Percentiles rank a stretch among this genome's conserved stretches.
These are phyloP conservation scores for Lutjanus argentimaculatus DNA, from an alignment of 2,797 vertebrate genomes.

Conservation along the genomic window DNA sequence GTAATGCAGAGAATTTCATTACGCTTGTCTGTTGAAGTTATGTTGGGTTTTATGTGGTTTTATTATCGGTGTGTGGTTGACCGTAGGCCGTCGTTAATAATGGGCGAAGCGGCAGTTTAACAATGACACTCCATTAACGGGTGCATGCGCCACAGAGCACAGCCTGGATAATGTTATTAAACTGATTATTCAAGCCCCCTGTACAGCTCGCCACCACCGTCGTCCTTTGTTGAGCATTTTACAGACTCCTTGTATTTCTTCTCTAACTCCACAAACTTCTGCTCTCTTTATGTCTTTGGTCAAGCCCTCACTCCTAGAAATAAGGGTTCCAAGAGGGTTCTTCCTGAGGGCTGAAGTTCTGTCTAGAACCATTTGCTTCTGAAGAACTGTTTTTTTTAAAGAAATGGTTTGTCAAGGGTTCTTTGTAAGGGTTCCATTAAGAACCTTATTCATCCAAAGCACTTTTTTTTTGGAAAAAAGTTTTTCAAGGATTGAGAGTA, in stretches of 20 bases:
- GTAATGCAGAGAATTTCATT: conserved; percentile 83
- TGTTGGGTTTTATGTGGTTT: conserved; percentile 83
- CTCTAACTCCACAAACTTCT: conserved; percentile 61
- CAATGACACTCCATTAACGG: conserved; percentile 86
- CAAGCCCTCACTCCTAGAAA: neutral
- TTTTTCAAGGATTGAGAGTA: too few relatives aligned
- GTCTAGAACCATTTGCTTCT: too few relatives aligned
- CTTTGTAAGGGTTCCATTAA: too few relatives aligned
- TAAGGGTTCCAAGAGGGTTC: too few relatives aligned
- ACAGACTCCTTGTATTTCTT: conserved; percentile 63
- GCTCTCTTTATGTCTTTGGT: conserved; percentile 34
- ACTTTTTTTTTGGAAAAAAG: too few relatives aligned
- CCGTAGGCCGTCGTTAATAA: conserved; percentile 85
- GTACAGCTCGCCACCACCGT: conserved; percentile 46
- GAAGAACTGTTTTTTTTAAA: too few relatives aligned
- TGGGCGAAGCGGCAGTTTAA: conserved; percentile 81
- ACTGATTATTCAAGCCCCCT: conserved; percentile 82
- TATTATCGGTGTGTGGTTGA: conserved; percentile 84
- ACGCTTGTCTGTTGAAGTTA: conserved; percentile 82
- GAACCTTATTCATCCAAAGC: too few relatives aligned
- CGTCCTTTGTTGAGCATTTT: conserved; percentile 63
- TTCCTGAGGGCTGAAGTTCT: too few relatives aligned
- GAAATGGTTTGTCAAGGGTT: too few relatives aligned
- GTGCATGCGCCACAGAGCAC: conserved; percentile 78
- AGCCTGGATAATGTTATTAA: conserved; percentile 86